These are phyloP conservation scores for Neodon shergylaensis DNA, from an alignment of 2,113 vertebrate species.

Conservation along the genomic window DNA sequence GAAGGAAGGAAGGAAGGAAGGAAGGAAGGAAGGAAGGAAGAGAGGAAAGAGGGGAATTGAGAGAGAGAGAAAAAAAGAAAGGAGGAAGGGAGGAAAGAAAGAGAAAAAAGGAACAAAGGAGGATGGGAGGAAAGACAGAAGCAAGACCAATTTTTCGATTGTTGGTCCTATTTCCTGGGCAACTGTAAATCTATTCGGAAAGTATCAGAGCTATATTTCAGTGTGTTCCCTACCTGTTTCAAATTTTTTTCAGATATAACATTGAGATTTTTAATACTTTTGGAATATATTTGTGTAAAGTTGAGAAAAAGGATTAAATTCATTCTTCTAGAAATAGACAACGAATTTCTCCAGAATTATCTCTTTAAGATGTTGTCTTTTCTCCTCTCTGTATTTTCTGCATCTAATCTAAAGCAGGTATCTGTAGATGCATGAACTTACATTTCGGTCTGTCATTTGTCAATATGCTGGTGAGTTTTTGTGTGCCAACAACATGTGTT, in stretches of 20 bases:
- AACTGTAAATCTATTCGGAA: background rate
- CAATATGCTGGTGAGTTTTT: background rate
- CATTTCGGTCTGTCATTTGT: background rate
- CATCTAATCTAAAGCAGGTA: background rate
- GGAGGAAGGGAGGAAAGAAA: no score
- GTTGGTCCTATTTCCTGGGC: background rate
- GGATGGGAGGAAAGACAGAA: background rate
- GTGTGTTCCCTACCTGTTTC: background rate
- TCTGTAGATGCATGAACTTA: background rate
- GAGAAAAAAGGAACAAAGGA: no score
- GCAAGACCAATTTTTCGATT: background rate
- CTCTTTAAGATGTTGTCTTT: background rate
- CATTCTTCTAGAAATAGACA: background rate
- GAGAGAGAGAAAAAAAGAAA: no score
- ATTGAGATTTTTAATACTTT: background rate
- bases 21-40: fast-evolving
- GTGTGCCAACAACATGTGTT: background rate
- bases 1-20: no score
- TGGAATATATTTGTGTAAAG: background rate
- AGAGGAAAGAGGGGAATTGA: no score
- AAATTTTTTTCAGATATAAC: background rate
- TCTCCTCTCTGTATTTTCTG: background rate
- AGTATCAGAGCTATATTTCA: background rate
- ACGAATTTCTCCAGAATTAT: background rate
- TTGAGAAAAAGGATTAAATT: background rate